Evolutionary conservation across 2,888 invertebrate species (phyloP), one percentile per base, ranked within the genome.

Genomic region (Oligia fasciuncula): DNA sequence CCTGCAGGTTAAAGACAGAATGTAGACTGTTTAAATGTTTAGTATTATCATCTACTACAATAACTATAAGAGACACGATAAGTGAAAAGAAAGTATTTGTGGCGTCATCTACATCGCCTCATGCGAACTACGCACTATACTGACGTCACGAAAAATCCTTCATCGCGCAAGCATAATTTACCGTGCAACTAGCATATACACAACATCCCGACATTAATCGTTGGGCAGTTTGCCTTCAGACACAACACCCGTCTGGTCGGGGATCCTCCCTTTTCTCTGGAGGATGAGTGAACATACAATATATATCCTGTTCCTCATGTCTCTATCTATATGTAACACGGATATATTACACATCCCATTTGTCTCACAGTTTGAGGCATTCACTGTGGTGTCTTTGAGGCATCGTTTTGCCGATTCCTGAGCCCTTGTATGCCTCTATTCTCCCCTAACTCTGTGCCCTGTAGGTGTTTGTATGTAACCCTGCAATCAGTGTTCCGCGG

Each of bases 401-500:
- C 60, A 73, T 73, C 60, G n/a, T 17, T 73, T 63, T 57, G 62
- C 63, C 74, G 65, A 79, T 54, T 57, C 69, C 78, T 40, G 9
- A 63, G 13, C 4, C 49, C 72, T 17, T 71, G 14, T 43, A 35
- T 51, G 9, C 29, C 35, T 17, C n/a, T 62, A 35, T 63, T 6
- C 5, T 54, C 51, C 23, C 68, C 43, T 62, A 46, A n/a, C 46
- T 40, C 51, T 65, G 29, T 76, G 54, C 66, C 73, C 73, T 66
- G 66, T 49, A 83, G 51, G 63, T 80, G 75, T 75, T 70, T 75
- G 77, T 65, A 69, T 76, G 77, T 79, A 66, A 72, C 81, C 80
- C 77, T 76, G 79, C 84, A 88, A 88, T 88, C 86, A 85, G 81
- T 60, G 81, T 60, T 75, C 60, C 62, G 81, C 72, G 82, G 79